Evolutionary conservation across 2,797 vertebrate species (phyloP).

Genomic region (Acrossocheilus wenchowensis): DNA sequence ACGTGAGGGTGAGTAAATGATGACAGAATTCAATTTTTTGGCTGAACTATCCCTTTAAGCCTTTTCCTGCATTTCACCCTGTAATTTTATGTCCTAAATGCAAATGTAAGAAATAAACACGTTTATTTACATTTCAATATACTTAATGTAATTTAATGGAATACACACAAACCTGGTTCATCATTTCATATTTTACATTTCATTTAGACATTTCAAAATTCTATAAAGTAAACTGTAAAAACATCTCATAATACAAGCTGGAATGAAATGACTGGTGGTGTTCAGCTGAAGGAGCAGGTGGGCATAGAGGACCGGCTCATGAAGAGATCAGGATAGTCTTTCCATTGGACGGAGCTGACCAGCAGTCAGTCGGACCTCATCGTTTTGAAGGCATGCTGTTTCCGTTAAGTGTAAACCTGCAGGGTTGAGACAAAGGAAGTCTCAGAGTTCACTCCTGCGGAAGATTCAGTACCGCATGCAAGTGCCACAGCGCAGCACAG

Average conservation of each 20-base stretch:
- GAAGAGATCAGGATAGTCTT: slow-evolving; percentile 24
- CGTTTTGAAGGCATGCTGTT: slow-evolving; percentile 80
- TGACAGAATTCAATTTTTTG: not conserved
- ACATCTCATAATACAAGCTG: slow-evolving; percentile 50
- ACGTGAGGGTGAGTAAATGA: not conserved
- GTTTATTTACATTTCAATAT: slow-evolving; percentile 58
- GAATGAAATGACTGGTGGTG: slow-evolving; percentile 53
- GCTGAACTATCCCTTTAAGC: not conserved
- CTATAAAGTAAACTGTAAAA: slow-evolving; percentile 58
- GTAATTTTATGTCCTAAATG: not conserved
- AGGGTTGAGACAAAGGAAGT: slow-evolving; percentile 22
- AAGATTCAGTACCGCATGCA: slow-evolving; percentile 22
- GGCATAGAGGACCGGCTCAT: not conserved
- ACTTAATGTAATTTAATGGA: slow-evolving; percentile 21
- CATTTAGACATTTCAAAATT: slow-evolving; percentile 53
- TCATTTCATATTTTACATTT: slow-evolving; percentile 33
- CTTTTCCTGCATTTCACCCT: not conserved
- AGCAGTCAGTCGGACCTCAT: slow-evolving; percentile 65
- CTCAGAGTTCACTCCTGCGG: not conserved
- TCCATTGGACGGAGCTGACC: not conserved
- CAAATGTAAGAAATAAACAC: not conserved
- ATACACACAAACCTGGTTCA: slow-evolving; percentile 41
- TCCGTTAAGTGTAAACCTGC: slow-evolving; percentile 83
- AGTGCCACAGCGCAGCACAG: not conserved
- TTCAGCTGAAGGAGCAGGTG: slow-evolving; percentile 35